These are phyloP conservation scores for Numida meleagris DNA, from an alignment of 2,113 vertebrate species.

Conservation along the genomic window DNA sequence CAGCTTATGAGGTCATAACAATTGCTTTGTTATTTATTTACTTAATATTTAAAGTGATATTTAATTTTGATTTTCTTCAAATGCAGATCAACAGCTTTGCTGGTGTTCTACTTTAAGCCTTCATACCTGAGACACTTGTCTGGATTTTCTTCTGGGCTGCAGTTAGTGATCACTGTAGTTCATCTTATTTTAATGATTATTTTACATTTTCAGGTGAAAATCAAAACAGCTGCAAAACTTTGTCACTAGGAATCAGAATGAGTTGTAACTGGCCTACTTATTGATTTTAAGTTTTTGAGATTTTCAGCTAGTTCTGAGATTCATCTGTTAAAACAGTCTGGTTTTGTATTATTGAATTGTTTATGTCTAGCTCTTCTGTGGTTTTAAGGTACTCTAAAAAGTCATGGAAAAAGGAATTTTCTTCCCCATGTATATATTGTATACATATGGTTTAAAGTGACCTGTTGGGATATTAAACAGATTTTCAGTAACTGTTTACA, in stretches of 20 bases:
- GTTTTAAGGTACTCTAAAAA: background rate
- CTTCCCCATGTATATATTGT: background rate
- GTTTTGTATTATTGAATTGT: background rate
- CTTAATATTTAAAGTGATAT: background rate
- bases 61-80: background rate
- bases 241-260: background rate
- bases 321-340: background rate
- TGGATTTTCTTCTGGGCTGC: background rate
- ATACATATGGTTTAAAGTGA: fast-evolving
- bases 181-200: background rate
- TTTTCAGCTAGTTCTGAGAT: background rate
- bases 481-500: background rate
- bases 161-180: background rate
- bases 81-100: background rate
- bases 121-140: background rate
- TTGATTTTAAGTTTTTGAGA: background rate
- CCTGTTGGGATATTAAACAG: background rate
- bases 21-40: background rate
- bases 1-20: background rate
- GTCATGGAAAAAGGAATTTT: background rate
- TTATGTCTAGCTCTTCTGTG: background rate
- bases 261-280: background rate
- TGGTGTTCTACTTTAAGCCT: background rate
- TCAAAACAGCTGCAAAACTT: background rate
- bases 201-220: background rate